These are phyloP conservation scores for Acanthosepion lycidas DNA, from an alignment of 2,888 invertebrate genomes.

Conservation along the genomic window DNA sequence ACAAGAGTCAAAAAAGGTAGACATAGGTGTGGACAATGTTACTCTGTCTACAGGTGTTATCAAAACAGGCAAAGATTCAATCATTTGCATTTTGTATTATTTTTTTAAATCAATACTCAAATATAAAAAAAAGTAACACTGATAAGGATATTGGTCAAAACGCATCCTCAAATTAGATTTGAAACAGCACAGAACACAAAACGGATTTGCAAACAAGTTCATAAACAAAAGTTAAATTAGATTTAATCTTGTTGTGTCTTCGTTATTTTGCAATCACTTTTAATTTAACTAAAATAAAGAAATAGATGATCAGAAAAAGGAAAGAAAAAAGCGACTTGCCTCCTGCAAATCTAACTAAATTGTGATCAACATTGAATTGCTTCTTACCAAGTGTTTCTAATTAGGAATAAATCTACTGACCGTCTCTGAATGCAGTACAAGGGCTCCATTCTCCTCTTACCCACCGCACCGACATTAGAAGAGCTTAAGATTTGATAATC, in stretches of 20 bases:
- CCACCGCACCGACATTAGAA: neutral
- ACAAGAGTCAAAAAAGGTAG: no score
- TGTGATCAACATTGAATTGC: neutral
- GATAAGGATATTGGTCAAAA: neutral
- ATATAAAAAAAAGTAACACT: neutral
- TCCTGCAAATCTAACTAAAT: neutral
- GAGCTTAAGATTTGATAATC: constrained; percentile 33
- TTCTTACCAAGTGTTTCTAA: neutral
- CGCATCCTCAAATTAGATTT: neutral
- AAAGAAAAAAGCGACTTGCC: neutral
- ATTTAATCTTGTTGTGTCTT: neutral
- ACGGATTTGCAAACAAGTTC: neutral
- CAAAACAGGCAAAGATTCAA: no score
- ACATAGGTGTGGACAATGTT: no score
- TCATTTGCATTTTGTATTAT: no score
- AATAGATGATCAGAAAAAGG: neutral
- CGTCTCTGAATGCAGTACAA: neutral
- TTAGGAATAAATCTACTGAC: neutral
- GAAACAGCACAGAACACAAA: neutral
- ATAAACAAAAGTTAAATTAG: neutral
- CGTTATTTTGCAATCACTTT: neutral
- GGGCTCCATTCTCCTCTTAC: neutral
- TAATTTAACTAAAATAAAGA: neutral
- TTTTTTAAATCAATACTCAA: no score
- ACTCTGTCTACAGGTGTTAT: no score